phyloP scores from a whole-genome alignment of 2,888 invertebrate genomes.

The Antheraea yamamai region DNA sequence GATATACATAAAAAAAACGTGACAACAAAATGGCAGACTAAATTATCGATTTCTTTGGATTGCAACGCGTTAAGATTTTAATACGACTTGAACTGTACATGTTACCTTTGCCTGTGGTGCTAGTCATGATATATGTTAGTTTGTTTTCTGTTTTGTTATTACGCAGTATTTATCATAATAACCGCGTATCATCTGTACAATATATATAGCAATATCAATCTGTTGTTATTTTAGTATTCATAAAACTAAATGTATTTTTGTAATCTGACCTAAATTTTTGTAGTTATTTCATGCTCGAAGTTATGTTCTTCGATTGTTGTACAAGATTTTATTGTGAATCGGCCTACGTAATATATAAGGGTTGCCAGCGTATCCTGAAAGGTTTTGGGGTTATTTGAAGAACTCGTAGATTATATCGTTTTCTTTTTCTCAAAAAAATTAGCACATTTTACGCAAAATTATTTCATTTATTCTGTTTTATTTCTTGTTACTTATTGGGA shows the following conservation, averaged over 20 bases:
- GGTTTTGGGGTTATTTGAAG: background rate
- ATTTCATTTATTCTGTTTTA: background rate
- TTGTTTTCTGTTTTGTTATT: slow-evolving; percentile 29
- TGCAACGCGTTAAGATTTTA: background rate
- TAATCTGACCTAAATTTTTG: slow-evolving; percentile 33
- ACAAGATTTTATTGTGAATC: slow-evolving; percentile 33
- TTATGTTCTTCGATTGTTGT: slow-evolving; percentile 33
- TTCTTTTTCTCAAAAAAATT: background rate
- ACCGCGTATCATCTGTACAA: background rate
- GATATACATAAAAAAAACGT: background rate
- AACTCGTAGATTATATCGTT: background rate
- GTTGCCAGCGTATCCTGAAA: background rate
- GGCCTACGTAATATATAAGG: slow-evolving; percentile 36
- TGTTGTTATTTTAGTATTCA: slow-evolving; percentile 17
- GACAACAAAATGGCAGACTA: background rate
- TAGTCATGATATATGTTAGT: slow-evolving; percentile 43
- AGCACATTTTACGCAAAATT: background rate
- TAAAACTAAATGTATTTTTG: slow-evolving; percentile 41
- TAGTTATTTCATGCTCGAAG: slow-evolving; percentile 27
- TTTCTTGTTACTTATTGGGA: background rate
- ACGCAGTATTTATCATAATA: background rate
- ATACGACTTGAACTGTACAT: background rate
- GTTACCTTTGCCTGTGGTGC: slow-evolving; percentile 49
- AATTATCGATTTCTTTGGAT: background rate
- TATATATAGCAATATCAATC: background rate